phyloP scores from a whole-genome alignment of 2,797 vertebrate species.

The Channallabes apus region DNA sequence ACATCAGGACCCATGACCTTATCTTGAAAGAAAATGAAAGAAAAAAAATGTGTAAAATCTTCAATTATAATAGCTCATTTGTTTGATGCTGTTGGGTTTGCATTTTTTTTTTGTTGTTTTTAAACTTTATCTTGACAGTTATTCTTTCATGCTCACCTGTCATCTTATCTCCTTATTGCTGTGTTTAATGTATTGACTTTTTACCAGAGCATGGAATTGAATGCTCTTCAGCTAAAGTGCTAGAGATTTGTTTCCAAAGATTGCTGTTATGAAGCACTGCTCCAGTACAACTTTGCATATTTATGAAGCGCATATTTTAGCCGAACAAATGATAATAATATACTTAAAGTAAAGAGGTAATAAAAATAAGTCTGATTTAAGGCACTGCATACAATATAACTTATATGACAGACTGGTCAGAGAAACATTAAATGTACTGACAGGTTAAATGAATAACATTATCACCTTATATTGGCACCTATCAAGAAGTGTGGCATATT shows the following conservation, averaged over 20 bases:
- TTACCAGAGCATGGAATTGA: neutral
- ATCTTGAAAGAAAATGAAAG: neutral
- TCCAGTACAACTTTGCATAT: neutral
- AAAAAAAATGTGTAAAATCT: neutral
- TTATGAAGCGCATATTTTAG: conserved; percentile 7
- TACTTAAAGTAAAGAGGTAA: neutral
- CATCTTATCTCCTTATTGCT: neutral
- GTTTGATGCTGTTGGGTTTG: neutral
- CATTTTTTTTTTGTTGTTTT: neutral
- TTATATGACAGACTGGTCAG: neutral
- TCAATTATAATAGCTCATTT: neutral
- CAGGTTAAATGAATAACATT: too few species aligned
- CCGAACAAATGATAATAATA: neutral
- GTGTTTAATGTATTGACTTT: neutral
- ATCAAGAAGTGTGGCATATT: too few species aligned
- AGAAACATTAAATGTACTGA: too few species aligned
- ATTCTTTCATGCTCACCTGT: neutral
- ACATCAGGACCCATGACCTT: neutral
- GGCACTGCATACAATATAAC: neutral
- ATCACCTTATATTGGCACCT: too few species aligned
- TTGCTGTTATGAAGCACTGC: neutral
- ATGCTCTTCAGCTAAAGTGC: neutral
- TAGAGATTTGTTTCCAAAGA: neutral
- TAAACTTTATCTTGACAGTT: neutral
- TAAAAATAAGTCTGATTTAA: neutral